Conservation (phyloP, 1,140 invertebrate genomes). For the Leucophenga varia region DNA sequence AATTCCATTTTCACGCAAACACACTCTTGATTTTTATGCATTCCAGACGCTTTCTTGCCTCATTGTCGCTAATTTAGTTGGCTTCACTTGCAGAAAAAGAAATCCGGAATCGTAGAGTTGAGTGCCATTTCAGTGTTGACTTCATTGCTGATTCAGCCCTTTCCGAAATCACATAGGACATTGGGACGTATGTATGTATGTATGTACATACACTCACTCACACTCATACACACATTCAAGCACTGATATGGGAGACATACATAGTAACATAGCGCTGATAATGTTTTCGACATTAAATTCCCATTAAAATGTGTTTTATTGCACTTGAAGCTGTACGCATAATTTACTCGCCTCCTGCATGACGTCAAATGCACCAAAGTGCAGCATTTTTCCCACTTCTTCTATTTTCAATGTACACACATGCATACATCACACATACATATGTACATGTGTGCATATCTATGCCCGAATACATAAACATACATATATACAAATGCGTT, state of each 20-base stretch:
- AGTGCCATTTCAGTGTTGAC: slow-evolving; percentile 14
- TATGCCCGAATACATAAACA: background rate
- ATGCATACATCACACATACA: background rate
- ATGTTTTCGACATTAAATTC: slow-evolving; percentile 38
- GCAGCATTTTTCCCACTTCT: slow-evolving; percentile 1
- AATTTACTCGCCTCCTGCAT: slow-evolving; percentile 29
- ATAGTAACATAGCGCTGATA: slow-evolving; percentile 29
- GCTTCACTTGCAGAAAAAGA: background rate
- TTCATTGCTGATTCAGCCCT: slow-evolving; percentile 25
- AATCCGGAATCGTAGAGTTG: too few species aligned
- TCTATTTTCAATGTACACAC: background rate
- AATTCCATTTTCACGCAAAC: too few species aligned
- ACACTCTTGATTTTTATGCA: slow-evolving; percentile 21
- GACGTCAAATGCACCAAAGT: slow-evolving; percentile 16
- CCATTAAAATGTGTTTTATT: slow-evolving; percentile 40
- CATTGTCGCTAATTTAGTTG: slow-evolving; percentile 31
- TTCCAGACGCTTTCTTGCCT: slow-evolving; percentile 7
- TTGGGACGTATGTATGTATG: background rate
- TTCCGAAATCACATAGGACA: slow-evolving; percentile 14
- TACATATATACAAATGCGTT: background rate
- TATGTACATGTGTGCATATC: background rate
- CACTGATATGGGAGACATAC: slow-evolving; percentile 16
- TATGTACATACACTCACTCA: background rate
- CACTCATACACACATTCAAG: background rate
- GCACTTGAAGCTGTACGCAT: slow-evolving; percentile 34